A percentile compares a stretch with the other conserved stretches of the same genome.
These are phyloP conservation scores for Callyntrura sp. DNA, from an alignment of 2,888 invertebrate species.

Conservation along the genomic window DNA sequence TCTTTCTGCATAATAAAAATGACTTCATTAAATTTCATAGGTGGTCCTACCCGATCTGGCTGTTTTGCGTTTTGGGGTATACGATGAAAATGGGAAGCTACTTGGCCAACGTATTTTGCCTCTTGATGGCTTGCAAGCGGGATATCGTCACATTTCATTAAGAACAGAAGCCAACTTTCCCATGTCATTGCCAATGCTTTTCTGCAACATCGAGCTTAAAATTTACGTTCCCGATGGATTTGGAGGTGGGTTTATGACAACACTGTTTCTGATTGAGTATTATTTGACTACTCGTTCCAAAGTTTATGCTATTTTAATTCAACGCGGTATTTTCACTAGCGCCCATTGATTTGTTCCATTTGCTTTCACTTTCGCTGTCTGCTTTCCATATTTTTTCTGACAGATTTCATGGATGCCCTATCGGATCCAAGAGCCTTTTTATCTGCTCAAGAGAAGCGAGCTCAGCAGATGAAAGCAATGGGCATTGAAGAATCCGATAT, in stretches of 20 bases:
- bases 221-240: constrained; percentile 99
- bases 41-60: constrained; percentile 99
- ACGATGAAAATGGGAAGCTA: constrained; percentile 98
- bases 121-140: constrained; percentile 98
- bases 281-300: background rate
- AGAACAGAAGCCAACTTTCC: constrained; percentile 99
- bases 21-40: constrained; percentile 85
- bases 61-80: constrained; percentile 98
- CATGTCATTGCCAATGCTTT: constrained; percentile 99
- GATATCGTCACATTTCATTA: constrained; percentile 98
- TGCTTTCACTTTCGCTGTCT: background rate
- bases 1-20: background rate
- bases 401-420: constrained; percentile 99
- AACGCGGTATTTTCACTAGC: too few species aligned
- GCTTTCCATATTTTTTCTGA: constrained; percentile 3
- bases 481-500: constrained; percentile 94
- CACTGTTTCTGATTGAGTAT: constrained; percentile 10
- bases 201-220: constrained; percentile 99
- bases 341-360: too few species aligned
- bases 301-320: background rate
- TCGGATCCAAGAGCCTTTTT: constrained; percentile 99
- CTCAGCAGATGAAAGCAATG: constrained; percentile 98
- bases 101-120: constrained; percentile 99
- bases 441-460: constrained; percentile 96
- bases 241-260: constrained; percentile 89